phyloP scores from a whole-genome alignment of 2,888 invertebrate genomes.

The Lycocerus yunnanus region DNA sequence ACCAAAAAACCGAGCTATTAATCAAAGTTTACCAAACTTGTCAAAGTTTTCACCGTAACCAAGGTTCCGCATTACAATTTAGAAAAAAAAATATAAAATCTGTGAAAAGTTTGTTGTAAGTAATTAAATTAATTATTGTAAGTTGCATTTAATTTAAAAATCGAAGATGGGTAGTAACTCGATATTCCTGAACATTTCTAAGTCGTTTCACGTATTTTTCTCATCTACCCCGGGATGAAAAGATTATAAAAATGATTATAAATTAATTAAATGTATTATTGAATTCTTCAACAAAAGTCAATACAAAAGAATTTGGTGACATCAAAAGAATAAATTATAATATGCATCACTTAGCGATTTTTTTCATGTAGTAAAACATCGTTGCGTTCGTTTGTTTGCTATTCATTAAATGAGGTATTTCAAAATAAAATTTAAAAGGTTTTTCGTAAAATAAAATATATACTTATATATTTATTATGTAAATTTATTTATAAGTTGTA shows the following conservation, averaged over 20 bases:
- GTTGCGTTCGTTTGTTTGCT: too few species aligned
- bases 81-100: neutral
- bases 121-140: neutral
- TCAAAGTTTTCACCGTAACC: slow-evolving; percentile 15
- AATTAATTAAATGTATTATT: neutral
- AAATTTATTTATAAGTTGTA: neutral
- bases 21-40: slow-evolving; percentile 16
- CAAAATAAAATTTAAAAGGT: neutral
- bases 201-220: neutral
- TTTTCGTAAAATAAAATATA: neutral
- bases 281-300: neutral
- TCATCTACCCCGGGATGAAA: neutral
- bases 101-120: neutral
- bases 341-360: neutral
- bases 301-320: neutral
- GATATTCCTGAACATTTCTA: neutral
- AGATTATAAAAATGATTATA: neutral
- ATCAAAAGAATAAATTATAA: neutral
- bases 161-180: neutral
- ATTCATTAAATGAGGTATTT: neutral
- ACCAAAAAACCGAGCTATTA: slow-evolving; percentile 20
- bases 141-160: neutral
- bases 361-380: neutral
- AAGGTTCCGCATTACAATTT: neutral
- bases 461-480: too few species aligned